phyloP scores from a whole-genome alignment of 2,113 vertebrate species.

The Addax nasomaculatus region DNA sequence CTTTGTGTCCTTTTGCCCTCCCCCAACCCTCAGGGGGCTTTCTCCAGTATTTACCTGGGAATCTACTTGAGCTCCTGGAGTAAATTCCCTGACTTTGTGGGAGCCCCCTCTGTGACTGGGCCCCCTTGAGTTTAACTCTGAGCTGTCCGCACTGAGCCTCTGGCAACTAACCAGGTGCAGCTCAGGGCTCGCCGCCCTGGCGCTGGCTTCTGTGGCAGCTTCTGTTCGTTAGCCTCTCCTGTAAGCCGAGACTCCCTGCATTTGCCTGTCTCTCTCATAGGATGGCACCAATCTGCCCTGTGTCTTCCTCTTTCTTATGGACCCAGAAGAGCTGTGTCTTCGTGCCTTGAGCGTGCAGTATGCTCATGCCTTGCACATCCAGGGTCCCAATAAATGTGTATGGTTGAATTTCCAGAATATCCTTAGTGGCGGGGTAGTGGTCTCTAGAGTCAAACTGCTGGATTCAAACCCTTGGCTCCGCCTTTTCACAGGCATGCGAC shows the following conservation, averaged over 20 bases:
- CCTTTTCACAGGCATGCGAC: not conserved
- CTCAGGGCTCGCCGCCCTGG: not conserved
- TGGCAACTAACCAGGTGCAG: no score
- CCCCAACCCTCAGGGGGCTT: not conserved
- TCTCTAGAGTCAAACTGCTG: not conserved
- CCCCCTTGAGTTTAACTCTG: not conserved
- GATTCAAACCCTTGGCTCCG: not conserved
- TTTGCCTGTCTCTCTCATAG: not conserved
- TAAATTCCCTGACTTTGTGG: not conserved
- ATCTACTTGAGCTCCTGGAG: not conserved
- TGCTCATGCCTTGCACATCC: not conserved
- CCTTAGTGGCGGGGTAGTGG: not conserved
- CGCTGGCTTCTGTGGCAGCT: not conserved
- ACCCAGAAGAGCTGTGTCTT: not conserved
- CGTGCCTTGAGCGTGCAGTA: not conserved
- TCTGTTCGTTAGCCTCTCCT: not conserved
- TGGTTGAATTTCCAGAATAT: not conserved
- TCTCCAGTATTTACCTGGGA: not conserved
- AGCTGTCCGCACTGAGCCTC: not conserved
- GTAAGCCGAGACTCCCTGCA: not conserved
- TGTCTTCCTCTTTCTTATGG: not conserved
- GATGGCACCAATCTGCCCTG: not conserved
- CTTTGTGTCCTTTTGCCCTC: not conserved
- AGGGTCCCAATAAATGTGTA: not conserved
- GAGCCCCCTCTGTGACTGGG: not conserved